A percentile compares a stretch with the other conserved stretches of the same genome.
phyloP scores from a whole-genome alignment of 2,113 vertebrate genomes.

The Gavialis gangeticus region DNA sequence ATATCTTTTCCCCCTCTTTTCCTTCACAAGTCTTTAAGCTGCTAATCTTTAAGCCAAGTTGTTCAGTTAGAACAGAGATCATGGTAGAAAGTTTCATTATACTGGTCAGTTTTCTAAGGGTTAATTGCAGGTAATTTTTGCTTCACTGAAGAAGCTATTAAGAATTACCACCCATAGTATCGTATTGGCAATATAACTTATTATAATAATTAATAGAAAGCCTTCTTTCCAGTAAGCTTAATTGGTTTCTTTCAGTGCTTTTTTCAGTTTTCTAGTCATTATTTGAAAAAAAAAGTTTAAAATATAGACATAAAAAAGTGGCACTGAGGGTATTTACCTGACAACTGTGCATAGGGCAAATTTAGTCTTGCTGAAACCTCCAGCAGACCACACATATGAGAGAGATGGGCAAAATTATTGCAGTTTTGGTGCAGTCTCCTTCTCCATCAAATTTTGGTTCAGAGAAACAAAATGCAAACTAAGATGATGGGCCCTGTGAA shows the following conservation, averaged over 20 bases:
- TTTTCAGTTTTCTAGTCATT: accelerated
- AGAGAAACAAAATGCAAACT: not conserved
- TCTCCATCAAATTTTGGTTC: not conserved
- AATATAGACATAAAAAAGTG: not conserved
- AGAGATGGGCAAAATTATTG: accelerated
- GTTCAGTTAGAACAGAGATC: accelerated
- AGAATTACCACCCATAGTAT: accelerated
- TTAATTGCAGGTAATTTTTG: not conserved
- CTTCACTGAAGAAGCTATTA: accelerated
- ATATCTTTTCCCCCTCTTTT: accelerated
- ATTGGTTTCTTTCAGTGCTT: accelerated
- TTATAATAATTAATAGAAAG: not conserved
- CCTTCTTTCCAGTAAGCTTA: not conserved
- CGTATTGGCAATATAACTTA: not conserved
- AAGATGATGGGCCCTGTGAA: not conserved
- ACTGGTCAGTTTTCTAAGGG: not conserved
- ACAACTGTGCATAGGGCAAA: not conserved
- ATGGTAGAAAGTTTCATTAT: accelerated
- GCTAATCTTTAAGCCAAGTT: accelerated
- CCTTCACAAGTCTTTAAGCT: accelerated
- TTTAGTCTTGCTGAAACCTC: accelerated
- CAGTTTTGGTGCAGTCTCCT: not conserved
- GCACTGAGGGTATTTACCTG: not conserved
- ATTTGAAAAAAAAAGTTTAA: not conserved
- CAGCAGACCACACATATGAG: not conserved